Evolutionary conservation across 2,113 vertebrate species (phyloP).

Genomic region (Nannobrachium achirus): DNA sequence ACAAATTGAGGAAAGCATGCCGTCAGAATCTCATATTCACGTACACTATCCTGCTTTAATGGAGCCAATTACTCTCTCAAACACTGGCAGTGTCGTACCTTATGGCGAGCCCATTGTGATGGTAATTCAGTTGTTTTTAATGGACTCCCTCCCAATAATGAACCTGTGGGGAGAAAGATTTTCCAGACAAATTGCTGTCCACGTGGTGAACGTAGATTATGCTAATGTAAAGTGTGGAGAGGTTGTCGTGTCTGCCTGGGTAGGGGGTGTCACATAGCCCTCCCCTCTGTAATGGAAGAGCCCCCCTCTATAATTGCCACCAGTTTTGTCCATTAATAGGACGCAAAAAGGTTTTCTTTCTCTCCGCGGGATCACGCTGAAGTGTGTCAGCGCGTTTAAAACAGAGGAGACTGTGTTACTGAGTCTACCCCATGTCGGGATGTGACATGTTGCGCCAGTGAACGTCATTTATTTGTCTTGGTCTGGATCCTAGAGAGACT

Average conservation of each 20-base stretch:
- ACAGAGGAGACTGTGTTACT: conserved; percentile 25
- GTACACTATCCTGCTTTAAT: conserved; percentile 64
- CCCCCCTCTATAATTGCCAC: conserved; percentile 45
- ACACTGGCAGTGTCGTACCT: conserved; percentile 58
- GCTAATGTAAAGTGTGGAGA: conserved; percentile 62
- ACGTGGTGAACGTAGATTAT: conserved; percentile 69
- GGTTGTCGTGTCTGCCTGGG: conserved; percentile 55
- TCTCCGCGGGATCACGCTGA: not conserved
- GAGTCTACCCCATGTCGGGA: conserved; percentile 12
- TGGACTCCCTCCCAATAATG: conserved; percentile 73
- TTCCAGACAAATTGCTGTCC: conserved; percentile 75
- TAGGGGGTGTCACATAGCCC: conserved; percentile 48
- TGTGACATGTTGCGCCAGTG: conserved; percentile 17
- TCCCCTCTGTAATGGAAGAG: conserved; percentile 49
- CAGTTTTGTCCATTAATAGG: conserved; percentile 56
- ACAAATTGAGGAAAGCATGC: conserved; percentile 5
- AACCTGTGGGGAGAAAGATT: conserved; percentile 61
- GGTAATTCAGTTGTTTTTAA: conserved; percentile 79
- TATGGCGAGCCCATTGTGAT: conserved; percentile 72
- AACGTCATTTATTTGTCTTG: conserved; percentile 33
- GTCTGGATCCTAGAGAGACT: conserved; percentile 21
- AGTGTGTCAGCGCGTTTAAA: conserved; percentile 41
- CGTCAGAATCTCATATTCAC: conserved; percentile 3
- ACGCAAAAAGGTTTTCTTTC: conserved; percentile 28
- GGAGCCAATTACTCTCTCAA: conserved; percentile 77